A percentile compares a stretch with the other conserved stretches of the same genome.
Conservation (phyloP, 2,888 invertebrate species). For the Brassicogethes aeneus region DNA sequence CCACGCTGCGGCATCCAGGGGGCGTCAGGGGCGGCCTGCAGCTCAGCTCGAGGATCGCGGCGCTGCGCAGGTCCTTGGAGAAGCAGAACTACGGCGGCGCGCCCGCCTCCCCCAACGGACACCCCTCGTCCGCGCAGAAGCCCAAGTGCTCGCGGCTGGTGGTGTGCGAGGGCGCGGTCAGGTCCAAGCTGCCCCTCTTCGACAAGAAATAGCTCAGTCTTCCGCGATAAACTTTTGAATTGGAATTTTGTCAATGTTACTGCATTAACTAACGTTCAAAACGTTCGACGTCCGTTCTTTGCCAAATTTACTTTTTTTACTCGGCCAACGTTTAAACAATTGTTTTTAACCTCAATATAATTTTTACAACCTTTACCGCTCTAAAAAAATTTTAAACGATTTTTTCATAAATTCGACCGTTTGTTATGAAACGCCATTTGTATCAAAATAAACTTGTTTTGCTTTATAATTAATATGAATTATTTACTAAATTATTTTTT, state of each 20-base stretch:
- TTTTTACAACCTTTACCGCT: too few species aligned
- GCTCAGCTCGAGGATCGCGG: slow-evolving; percentile 35
- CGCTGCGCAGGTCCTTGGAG: slow-evolving; percentile 33
- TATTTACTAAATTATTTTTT: too few species aligned
- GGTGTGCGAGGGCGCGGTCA: slow-evolving; percentile 80
- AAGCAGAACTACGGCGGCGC: slow-evolving; percentile 21
- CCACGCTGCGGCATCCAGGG: slow-evolving; percentile 45
- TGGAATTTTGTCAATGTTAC: slow-evolving; percentile 2
- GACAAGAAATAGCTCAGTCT: slow-evolving; percentile 52
- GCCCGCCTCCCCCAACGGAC: slow-evolving; percentile 11
- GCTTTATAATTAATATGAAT: too few species aligned
- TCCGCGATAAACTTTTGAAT: slow-evolving; percentile 14
- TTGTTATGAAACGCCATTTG: too few species aligned
- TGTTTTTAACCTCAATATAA: too few species aligned
- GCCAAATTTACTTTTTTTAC: background rate
- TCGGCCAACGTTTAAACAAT: too few species aligned
- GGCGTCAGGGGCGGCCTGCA: slow-evolving; percentile 36
- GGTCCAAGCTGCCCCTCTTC: slow-evolving; percentile 76
- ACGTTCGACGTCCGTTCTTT: background rate
- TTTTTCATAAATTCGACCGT: too few species aligned
- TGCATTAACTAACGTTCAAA: background rate
- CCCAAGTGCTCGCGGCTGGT: slow-evolving; percentile 55
- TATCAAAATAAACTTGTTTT: too few species aligned
- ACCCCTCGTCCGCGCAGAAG: slow-evolving; percentile 30
- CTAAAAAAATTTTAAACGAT: too few species aligned